Conservation (phyloP, 2,888 invertebrate genomes). For the Dusona sp. region DNA sequence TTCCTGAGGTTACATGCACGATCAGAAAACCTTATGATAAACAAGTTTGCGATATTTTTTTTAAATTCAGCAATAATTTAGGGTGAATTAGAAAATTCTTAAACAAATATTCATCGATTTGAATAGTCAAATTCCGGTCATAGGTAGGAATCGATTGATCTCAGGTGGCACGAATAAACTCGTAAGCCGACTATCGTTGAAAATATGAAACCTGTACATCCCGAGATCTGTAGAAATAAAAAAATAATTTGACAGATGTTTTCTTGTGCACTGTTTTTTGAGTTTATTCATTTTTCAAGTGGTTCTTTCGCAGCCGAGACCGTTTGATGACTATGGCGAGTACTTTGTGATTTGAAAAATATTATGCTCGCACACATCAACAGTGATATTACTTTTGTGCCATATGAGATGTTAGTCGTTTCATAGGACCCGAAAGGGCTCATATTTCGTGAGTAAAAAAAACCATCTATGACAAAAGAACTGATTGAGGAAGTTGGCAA, state of each 20-base stretch:
- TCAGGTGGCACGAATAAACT: not conserved
- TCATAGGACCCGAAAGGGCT: slow-evolving; percentile 1
- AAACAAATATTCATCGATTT: not conserved
- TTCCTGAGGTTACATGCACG: not conserved
- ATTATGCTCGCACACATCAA: slow-evolving; percentile 11
- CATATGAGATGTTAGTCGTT: not conserved
- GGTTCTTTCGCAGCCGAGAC: slow-evolving; percentile 13
- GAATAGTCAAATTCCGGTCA: not conserved
- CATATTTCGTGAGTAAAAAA: slow-evolving; percentile 6
- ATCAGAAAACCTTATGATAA: not conserved
- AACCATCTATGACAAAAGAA: not conserved
- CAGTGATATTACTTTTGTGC: slow-evolving; percentile 4
- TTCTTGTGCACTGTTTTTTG: slow-evolving; percentile 2
- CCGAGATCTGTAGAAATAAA: not conserved
- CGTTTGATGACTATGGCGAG: slow-evolving; percentile 18
- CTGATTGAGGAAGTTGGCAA: slow-evolving; percentile 59
- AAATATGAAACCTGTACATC: not conserved
- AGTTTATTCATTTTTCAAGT: slow-evolving; percentile 9
- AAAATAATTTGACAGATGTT: slow-evolving; percentile 13
- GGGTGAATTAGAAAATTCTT: not conserved
- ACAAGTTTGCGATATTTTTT: not conserved
- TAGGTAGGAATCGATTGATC: not conserved
- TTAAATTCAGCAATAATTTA: not conserved
- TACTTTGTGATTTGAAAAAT: not conserved
- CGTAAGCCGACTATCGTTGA: not conserved